phyloP scores from a whole-genome alignment of 2,113 vertebrate species.

The Sylvietta virens region DNA sequence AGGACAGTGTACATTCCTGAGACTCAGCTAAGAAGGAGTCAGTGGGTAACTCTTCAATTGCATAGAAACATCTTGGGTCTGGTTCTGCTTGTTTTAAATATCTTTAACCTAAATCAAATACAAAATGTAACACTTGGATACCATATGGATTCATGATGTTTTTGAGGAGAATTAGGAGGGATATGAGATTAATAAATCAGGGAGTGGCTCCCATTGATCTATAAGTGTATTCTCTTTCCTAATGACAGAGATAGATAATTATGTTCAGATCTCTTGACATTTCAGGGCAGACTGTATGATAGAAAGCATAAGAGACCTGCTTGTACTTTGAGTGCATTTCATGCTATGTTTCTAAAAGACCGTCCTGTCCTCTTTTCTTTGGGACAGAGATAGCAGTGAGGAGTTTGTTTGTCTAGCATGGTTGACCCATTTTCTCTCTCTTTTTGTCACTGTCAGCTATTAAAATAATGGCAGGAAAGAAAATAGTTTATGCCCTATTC shows the following conservation, averaged over 20 bases:
- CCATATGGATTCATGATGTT: constrained; percentile 18
- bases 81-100: not conserved
- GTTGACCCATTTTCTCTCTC: not conserved
- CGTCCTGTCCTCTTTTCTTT: not conserved
- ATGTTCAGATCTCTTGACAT: not conserved
- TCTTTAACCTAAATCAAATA: not conserved
- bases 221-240: not conserved
- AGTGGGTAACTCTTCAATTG: not conserved
- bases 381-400: not conserved
- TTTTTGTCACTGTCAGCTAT: not conserved
- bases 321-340: not conserved
- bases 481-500: not conserved
- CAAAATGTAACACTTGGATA: not conserved
- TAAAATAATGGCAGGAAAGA: not conserved
- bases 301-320: not conserved
- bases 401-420: not conserved
- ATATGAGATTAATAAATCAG: constrained; percentile 1
- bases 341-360: not conserved
- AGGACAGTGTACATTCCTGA: not conserved
- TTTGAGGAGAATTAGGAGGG: not conserved
- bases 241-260: not conserved
- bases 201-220: constrained; percentile 1
- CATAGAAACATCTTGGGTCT: not conserved
- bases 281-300: not conserved
- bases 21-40: not conserved